Base-by-base conservation (phyloP, 1,140 invertebrate species). In the Leucophenga varia region DNA sequence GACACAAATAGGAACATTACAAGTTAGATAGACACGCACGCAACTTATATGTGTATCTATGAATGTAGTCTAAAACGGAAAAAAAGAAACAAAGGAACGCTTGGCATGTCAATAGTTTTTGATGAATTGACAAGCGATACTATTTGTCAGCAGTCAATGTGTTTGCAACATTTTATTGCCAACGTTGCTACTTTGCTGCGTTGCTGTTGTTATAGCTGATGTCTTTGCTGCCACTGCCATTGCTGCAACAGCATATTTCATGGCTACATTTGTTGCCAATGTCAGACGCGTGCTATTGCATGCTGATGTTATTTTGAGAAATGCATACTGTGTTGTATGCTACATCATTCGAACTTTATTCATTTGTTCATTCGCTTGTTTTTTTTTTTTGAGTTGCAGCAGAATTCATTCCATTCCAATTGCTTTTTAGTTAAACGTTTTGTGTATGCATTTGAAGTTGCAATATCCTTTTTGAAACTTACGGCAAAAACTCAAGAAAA, bases 101-200 rank as follows among this genome's bases (percentile, higher is more conserved):
- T 25, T 25, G 22, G 56, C 60, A 46, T 59, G 59, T 63, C 63
- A 67, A 67, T 59, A 63, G 59, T 67, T 61, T 59, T 63, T 71
- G 59, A 70, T 70, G 61, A 70, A 71, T 71, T 71, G 67, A 71
- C 67, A 71, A 64, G 65, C 65, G 70, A 63, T 65, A 60, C 65
- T 61, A 70, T 71, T 71, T 71, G 67, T 70, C 67, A 71, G 67
- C 59, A 70, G 67, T 70, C 65, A 71, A 70, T 67, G 58, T 64
- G 61, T 69, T 71, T 70, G 64, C 68, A 69, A 64, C 64, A 68
- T 68, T 68, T 68, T 64, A 68, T 68, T 68, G 64, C 64, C 59
- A 65, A 56, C 55, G n/a, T 54, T 54, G 49, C 55, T 63, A 59
- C 45, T n/a, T n/a, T 44, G 41, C 47, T 42, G 37, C 30, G n/a